Conservation (phyloP, 2,797 vertebrate species). For the Aulostomus chinensis region DNA sequence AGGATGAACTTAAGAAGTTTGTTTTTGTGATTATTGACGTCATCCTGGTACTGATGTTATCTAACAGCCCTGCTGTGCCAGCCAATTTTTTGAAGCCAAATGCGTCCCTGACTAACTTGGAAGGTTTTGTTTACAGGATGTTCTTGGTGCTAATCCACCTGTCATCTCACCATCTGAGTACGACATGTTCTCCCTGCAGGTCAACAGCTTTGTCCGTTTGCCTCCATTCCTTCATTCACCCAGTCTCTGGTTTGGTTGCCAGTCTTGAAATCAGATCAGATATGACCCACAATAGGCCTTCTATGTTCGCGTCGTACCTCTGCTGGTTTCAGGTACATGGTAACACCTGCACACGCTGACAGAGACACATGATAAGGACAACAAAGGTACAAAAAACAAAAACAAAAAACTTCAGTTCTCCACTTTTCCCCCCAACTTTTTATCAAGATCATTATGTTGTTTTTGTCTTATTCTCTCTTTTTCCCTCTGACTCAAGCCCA, state of each 20-base stretch:
- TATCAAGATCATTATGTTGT: too few relatives aligned
- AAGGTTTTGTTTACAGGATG: constrained; percentile 19
- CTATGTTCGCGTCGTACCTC: constrained; percentile 51
- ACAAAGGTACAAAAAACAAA: too few relatives aligned
- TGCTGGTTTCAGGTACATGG: constrained; percentile 48
- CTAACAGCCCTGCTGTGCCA: too few relatives aligned
- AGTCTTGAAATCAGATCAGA: constrained; percentile 44
- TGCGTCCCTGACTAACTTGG: not conserved
- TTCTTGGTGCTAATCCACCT: constrained; percentile 14
- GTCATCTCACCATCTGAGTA: constrained; percentile 1
- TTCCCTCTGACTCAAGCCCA: not conserved
- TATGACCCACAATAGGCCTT: constrained; percentile 53
- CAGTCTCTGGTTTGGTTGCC: constrained; percentile 5
- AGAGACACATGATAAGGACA: not conserved
- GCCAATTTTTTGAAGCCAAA: too few relatives aligned
- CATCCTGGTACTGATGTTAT: too few relatives aligned
- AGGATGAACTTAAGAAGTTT: too few relatives aligned
- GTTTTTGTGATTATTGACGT: too few relatives aligned
- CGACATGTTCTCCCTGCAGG: constrained; percentile 19
- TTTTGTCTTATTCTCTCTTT: not conserved
- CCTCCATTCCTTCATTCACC: constrained; percentile 15
- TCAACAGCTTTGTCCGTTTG: constrained; percentile 23
- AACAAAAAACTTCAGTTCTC: too few relatives aligned
- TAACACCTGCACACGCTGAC: too few relatives aligned
- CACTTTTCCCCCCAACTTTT: too few relatives aligned